phyloP scores from a whole-genome alignment of 2,113 vertebrate species.

The Zapornia atra region DNA sequence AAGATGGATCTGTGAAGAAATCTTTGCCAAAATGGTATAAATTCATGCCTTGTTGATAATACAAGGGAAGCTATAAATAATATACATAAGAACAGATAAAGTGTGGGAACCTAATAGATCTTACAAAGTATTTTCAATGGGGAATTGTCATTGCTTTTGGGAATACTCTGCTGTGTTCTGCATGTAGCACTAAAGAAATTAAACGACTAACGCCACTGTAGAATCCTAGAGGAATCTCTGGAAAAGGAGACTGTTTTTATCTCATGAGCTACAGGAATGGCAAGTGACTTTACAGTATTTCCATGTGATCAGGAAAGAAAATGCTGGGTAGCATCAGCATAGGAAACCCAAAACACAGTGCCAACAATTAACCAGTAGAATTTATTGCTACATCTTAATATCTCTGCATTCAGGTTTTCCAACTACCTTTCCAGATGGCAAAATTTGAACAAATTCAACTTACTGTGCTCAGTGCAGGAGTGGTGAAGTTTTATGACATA shows the following conservation, averaged over 20 bases:
- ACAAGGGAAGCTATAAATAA: background rate
- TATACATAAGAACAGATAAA: background rate
- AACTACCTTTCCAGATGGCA: background rate
- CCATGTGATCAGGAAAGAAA: background rate
- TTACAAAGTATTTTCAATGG: background rate
- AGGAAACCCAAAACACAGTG: background rate
- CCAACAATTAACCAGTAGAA: background rate
- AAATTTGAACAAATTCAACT: background rate
- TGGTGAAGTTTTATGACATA: background rate
- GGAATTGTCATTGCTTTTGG: background rate
- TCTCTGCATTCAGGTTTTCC: background rate
- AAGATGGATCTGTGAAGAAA: background rate
- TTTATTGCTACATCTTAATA: background rate
- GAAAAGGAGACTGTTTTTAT: background rate
- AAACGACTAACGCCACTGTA: background rate
- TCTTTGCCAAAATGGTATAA: background rate
- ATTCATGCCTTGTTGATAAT: background rate
- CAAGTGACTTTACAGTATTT: background rate
- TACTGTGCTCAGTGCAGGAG: background rate
- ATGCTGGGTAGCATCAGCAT: rapidly evolving
- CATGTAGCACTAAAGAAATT: background rate
- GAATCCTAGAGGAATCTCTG: background rate
- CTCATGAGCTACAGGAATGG: background rate
- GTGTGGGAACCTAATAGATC: background rate
- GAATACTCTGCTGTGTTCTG: background rate